A percentile compares a stretch with the other conserved stretches of the same genome.
Evolutionary conservation across 2,797 vertebrate genomes (phyloP).

Genomic region (Dendrocincla fuliginosa): DNA sequence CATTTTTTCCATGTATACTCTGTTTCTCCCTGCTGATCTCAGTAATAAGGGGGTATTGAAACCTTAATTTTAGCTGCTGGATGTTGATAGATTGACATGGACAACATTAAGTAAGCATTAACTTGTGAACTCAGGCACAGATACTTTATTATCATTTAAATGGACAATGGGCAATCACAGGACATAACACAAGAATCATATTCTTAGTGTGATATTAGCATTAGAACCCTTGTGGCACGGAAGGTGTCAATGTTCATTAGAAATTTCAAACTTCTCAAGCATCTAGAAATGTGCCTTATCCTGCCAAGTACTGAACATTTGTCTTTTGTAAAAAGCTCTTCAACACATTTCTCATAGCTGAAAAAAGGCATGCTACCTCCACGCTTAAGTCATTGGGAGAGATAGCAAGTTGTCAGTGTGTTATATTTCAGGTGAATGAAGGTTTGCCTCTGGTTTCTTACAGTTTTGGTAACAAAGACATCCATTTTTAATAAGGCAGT

Average conservation of each 20-base stretch:
- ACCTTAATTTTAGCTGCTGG: not conserved
- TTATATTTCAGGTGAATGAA: not conserved
- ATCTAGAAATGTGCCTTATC: not conserved
- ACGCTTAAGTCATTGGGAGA: not conserved
- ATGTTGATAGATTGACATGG: not conserved
- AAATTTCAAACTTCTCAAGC: constrained; percentile 5
- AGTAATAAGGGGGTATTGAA: not conserved
- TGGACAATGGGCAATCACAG: not conserved
- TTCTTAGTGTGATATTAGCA: not conserved
- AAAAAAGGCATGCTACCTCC: not conserved
- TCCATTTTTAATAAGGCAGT: not conserved
- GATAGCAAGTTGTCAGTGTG: not conserved
- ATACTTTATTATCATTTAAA: not conserved
- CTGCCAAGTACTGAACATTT: not conserved
- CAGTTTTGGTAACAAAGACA: not conserved
- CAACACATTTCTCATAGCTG: not conserved
- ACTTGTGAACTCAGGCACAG: not conserved
- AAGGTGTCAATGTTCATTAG: not conserved
- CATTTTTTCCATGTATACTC: rapidly evolving
- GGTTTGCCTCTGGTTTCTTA: not conserved
- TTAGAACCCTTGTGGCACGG: not conserved
- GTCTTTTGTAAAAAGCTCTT: not conserved
- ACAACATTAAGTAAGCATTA: not conserved
- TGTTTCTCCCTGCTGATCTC: not conserved
- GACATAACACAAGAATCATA: not conserved